Conservation (phyloP, 1,140 invertebrate genomes). For the Cheumatopsyche charites region DNA sequence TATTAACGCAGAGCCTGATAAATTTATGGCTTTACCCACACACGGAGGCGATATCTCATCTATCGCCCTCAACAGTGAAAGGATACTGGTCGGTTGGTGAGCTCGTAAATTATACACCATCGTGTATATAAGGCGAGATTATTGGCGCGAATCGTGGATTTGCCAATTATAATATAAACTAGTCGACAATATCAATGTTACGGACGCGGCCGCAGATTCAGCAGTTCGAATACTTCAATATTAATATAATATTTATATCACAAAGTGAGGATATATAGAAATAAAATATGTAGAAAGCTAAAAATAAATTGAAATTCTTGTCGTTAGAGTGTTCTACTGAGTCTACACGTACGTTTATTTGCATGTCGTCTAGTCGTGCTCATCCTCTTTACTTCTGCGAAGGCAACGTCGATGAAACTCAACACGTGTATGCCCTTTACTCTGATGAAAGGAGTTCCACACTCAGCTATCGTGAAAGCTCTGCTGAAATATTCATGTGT, state of each 20-base stretch:
- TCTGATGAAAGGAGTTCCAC: no score
- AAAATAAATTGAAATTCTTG: neutral
- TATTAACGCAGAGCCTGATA: neutral
- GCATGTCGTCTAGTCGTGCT: neutral
- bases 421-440: neutral
- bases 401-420: neutral
- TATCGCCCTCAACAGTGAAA: conserved; percentile 1
- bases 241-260: no score
- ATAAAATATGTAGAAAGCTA: no score
- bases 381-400: neutral
- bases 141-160: conserved; percentile 28
- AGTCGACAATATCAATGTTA: conserved; percentile 27
- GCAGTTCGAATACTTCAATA: no score
- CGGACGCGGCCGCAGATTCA: neutral
- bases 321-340: neutral
- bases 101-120: conserved; percentile 6
- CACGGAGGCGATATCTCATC: conserved; percentile 15
- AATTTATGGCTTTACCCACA: neutral
- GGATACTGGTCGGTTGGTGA: conserved; percentile 15
- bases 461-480: no score
- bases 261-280: no score
- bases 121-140: neutral
- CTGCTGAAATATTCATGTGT: no score
- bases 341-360: neutral
- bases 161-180: conserved; percentile 13